phyloP scores from a whole-genome alignment of 2,888 invertebrate species.

The Dascillus cervinus region DNA sequence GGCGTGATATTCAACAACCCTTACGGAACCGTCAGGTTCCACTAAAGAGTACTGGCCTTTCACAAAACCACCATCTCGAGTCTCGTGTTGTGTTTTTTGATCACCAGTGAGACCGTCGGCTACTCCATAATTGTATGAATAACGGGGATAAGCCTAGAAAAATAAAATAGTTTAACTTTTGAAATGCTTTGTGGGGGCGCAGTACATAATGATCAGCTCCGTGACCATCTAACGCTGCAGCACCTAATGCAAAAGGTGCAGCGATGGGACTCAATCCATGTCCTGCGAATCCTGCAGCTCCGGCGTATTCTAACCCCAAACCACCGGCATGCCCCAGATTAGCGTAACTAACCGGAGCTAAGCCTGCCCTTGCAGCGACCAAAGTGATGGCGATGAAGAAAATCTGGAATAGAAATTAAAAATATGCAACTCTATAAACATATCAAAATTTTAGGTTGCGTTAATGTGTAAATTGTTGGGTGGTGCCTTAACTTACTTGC shows the following conservation, averaged over 20 bases:
- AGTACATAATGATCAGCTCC: slow-evolving; percentile 21
- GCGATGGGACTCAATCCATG: slow-evolving; percentile 7
- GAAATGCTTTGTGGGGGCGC: neutral
- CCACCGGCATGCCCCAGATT: slow-evolving; percentile 6
- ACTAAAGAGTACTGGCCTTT: slow-evolving; percentile 41
- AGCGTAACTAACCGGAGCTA: slow-evolving; percentile 15
- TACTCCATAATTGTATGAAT: slow-evolving; percentile 53
- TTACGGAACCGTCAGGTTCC: slow-evolving; percentile 43
- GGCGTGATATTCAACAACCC: slow-evolving; percentile 33
- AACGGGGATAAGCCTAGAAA: slow-evolving; percentile 49
- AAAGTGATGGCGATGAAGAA: slow-evolving; percentile 12
- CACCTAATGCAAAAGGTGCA: slow-evolving; percentile 7
- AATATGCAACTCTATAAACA: neutral
- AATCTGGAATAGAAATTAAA: slow-evolving; percentile 12
- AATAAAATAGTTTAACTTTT: neutral
- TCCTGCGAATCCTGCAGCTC: slow-evolving; percentile 6
- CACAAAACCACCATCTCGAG: slow-evolving; percentile 54
- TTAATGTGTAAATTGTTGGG: no score
- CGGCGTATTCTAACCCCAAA: slow-evolving; percentile 13
- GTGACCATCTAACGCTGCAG: slow-evolving; percentile 6
- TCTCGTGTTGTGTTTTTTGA: slow-evolving; percentile 53
- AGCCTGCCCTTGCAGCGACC: slow-evolving; percentile 13
- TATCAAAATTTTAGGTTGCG: neutral
- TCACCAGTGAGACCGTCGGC: slow-evolving; percentile 56
- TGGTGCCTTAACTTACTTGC: slow-evolving; percentile 24